phyloP scores from a whole-genome alignment of 2,888 invertebrate genomes.

The Parascotia fuliginaria region DNA sequence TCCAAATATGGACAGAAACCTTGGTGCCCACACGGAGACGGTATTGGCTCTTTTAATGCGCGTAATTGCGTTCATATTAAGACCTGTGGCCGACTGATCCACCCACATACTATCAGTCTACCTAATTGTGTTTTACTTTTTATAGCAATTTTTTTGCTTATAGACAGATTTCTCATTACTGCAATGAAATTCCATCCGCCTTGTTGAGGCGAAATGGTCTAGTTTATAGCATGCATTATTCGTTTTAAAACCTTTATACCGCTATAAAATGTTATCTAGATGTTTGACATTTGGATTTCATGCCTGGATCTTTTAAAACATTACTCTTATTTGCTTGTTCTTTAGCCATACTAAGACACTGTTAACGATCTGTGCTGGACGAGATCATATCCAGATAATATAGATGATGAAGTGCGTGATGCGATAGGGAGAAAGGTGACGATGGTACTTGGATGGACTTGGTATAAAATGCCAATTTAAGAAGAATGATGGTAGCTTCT shows the following conservation, averaged over 20 bases:
- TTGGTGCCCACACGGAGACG: slow-evolving; percentile 72
- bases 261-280: neutral
- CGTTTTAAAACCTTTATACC: neutral
- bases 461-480: too few relatives aligned
- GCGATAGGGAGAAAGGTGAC: too few relatives aligned
- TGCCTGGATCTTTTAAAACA: neutral
- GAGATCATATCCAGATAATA: too few relatives aligned
- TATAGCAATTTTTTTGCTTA: slow-evolving; percentile 38
- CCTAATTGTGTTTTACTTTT: slow-evolving; percentile 54
- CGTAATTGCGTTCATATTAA: slow-evolving; percentile 79
- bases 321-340: neutral
- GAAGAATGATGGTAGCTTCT: too few relatives aligned
- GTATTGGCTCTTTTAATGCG: slow-evolving; percentile 77
- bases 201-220: slow-evolving; percentile 9
- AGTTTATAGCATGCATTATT: neutral
- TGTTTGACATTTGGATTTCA: neutral
- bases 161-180: slow-evolving; percentile 13
- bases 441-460: too few relatives aligned
- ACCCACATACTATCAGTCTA: slow-evolving; percentile 62
- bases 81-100: slow-evolving; percentile 64
- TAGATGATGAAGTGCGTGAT: too few relatives aligned
- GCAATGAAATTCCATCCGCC: slow-evolving; percentile 17
- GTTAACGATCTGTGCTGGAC: too few relatives aligned
- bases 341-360: too few relatives aligned
- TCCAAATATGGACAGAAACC: slow-evolving; percentile 73